Evolutionary conservation across 2,113 vertebrate genomes (phyloP).

Genomic region (Melanostigma gelatinosum): DNA sequence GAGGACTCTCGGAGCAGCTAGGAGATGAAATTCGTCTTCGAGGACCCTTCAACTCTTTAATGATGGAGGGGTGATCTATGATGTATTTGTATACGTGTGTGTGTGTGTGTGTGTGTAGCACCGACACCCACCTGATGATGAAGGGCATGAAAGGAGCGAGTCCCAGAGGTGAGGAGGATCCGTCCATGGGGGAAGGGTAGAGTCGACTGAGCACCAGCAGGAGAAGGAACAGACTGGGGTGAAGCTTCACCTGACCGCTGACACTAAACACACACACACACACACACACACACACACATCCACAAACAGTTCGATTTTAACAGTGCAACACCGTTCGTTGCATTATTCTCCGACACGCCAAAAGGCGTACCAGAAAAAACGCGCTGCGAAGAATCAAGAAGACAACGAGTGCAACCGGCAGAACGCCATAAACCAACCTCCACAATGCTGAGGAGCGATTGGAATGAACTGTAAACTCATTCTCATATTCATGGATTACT

Average conservation of each 20-base stretch:
- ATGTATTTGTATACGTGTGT: neutral
- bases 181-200: constrained; percentile 97
- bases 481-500: neutral
- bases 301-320: neutral
- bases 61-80: too few species aligned
- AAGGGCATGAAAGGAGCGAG: constrained; percentile 90
- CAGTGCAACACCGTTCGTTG: neutral
- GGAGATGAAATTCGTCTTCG: neutral
- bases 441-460: neutral
- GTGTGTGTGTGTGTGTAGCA: neutral
- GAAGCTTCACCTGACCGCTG: constrained; percentile 85
- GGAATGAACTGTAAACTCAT: neutral
- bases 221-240: constrained; percentile 92
- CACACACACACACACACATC: neutral
- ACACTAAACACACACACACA: constrained; percentile 67
- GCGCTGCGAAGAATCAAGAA: too few species aligned
- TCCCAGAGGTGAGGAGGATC: constrained; percentile 88
- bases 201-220: constrained; percentile 92
- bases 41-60: neutral
- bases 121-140: constrained; percentile 89
- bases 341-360: neutral
- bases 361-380: too few species aligned
- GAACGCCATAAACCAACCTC: neutral
- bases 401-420: neutral
- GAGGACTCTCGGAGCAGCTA: neutral